Percentiles rank a stretch among this genome's conserved stretches.
Evolutionary conservation across 1,140 invertebrate species (phyloP).

Genomic region (Drosophila leontia): DNA sequence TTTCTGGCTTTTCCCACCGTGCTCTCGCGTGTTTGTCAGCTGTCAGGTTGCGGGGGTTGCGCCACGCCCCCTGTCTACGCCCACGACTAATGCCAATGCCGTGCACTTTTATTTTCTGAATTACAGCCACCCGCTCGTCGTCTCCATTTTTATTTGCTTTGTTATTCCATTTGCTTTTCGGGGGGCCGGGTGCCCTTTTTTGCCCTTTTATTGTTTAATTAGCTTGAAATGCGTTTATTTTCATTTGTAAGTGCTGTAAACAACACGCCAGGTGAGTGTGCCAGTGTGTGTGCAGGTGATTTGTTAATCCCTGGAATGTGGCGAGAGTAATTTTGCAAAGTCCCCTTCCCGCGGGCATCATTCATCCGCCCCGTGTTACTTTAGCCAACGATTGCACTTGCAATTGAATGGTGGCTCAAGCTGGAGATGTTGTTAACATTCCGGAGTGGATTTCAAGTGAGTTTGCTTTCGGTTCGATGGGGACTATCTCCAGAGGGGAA

Average conservation of each 20-base stretch:
- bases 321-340: slow-evolving; percentile 47
- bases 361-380: slow-evolving; percentile 30
- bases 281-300: slow-evolving; percentile 54
- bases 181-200: slow-evolving; percentile 17
- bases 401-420: slow-evolving; percentile 27
- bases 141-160: slow-evolving; percentile 50
- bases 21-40: slow-evolving; percentile 65
- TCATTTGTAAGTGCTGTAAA: slow-evolving; percentile 77
- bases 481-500: slow-evolving; percentile 8
- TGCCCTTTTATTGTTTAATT: slow-evolving; percentile 80
- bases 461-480: slow-evolving; percentile 15
- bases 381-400: slow-evolving; percentile 25
- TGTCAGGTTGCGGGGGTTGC: slow-evolving; percentile 47
- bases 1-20: background rate
- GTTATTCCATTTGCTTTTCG: slow-evolving; percentile 61
- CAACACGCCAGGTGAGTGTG: slow-evolving; percentile 54
- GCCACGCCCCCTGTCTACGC: slow-evolving; percentile 36
- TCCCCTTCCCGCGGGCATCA: slow-evolving; percentile 14
- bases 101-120: slow-evolving; percentile 64
- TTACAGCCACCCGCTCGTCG: slow-evolving; percentile 36
- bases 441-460: slow-evolving; percentile 31
- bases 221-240: slow-evolving; percentile 82
- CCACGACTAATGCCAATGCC: slow-evolving; percentile 53
- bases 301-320: slow-evolving; percentile 73
- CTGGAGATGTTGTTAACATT: slow-evolving; percentile 35